phyloP scores from a whole-genome alignment of 1,140 invertebrate genomes.

The Lordiphosa mommai region DNA sequence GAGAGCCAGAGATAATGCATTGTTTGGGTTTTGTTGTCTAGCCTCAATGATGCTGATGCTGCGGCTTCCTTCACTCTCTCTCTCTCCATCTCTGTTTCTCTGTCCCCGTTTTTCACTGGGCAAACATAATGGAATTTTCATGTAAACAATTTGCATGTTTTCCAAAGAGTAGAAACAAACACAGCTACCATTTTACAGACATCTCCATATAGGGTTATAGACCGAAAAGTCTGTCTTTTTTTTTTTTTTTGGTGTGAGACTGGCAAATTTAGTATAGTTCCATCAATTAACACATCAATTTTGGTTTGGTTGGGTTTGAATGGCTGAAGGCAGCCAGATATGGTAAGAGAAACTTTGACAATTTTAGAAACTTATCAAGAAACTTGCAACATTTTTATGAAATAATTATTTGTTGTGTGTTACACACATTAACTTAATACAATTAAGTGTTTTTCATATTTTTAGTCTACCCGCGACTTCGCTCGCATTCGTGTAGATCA shows the following conservation, averaged over 20 bases:
- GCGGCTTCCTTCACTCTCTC: conserved; percentile 16
- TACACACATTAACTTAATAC: no score
- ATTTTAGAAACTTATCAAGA: no score
- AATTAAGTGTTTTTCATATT: no score
- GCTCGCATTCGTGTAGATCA: no score
- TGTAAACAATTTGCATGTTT: conserved; percentile 70
- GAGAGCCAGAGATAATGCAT: conserved; percentile 38
- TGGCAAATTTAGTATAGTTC: no score
- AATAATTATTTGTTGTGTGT: no score
- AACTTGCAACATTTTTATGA: no score
- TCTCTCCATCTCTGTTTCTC: not conserved
- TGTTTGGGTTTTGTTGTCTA: conserved; percentile 49
- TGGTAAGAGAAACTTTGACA: no score
- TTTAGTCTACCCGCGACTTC: no score
- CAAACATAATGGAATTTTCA: conserved; percentile 68
- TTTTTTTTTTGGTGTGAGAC: conserved; percentile 19
- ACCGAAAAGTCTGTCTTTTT: conserved; percentile 16
- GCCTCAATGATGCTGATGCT: conserved; percentile 44
- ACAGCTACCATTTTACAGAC: conserved; percentile 6
- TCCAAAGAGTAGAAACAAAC: not conserved
- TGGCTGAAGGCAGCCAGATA: no score
- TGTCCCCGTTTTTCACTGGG: conserved; percentile 11
- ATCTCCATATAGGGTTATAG: not conserved
- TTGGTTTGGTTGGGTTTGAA: no score
- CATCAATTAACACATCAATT: no score